Evolutionary conservation across 2,888 invertebrate genomes (phyloP).

Genomic region (Lypha dubia): DNA sequence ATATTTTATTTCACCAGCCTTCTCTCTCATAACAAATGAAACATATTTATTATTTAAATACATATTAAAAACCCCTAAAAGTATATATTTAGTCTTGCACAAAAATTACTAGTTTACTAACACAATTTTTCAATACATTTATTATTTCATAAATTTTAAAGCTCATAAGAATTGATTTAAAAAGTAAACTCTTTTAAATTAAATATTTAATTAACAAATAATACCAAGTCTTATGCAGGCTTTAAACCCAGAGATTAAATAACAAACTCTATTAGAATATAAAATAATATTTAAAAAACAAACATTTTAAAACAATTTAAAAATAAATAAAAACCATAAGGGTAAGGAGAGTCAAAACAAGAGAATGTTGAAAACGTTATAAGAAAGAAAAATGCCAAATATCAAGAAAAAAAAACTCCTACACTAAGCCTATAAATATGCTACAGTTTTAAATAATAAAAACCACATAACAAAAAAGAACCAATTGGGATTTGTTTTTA

Average conservation of each 20-base stretch:
- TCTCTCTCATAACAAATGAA: too few relatives aligned
- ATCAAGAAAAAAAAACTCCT: neutral
- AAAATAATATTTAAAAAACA: neutral
- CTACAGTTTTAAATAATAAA: neutral
- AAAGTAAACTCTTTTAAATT: neutral
- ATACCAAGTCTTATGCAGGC: conserved; percentile 4
- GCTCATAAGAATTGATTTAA: neutral
- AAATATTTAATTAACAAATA: neutral
- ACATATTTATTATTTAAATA: too few relatives aligned
- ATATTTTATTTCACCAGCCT: too few relatives aligned
- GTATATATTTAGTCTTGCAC: neutral
- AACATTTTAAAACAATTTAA: neutral
- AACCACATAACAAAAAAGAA: neutral
- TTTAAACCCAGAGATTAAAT: neutral
- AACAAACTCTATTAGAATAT: neutral
- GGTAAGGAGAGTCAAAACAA: conserved; percentile 30
- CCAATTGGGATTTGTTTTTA: neutral
- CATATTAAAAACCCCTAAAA: neutral
- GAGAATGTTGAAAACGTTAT: too few relatives aligned
- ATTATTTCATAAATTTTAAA: neutral
- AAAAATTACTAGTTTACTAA: neutral
- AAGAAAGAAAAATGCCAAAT: neutral
- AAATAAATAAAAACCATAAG: neutral
- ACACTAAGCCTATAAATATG: conserved; percentile 21
- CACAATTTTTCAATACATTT: neutral